These are phyloP conservation scores for Drosophila murphyi DNA, from an alignment of 1,140 invertebrate species.

Conservation along the genomic window DNA sequence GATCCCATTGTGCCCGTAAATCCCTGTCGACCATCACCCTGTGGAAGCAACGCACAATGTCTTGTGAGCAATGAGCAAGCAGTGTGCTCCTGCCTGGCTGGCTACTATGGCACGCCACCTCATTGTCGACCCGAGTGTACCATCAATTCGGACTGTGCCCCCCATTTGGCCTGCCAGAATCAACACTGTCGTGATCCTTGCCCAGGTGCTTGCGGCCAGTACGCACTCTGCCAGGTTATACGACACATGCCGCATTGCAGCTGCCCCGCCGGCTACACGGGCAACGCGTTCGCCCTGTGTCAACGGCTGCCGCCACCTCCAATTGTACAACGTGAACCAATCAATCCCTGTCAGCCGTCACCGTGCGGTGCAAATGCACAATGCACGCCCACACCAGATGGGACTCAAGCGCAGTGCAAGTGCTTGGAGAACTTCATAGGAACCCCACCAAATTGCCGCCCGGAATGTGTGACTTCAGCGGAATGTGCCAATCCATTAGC, in stretches of 20 bases:
- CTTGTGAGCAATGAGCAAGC: conserved; percentile 86
- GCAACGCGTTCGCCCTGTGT: conserved; percentile 89
- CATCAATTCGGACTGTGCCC: conserved; percentile 88
- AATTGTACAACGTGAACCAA: conserved; percentile 55
- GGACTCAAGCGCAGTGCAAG: conserved; percentile 91
- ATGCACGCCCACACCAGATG: conserved; percentile 87
- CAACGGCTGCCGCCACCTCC: conserved; percentile 70
- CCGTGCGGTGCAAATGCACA: conserved; percentile 91
- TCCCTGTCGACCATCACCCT: conserved; percentile 91
- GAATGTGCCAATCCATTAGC: conserved; percentile 89
- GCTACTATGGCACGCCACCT: conserved; percentile 87
- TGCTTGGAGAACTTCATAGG: conserved; percentile 90
- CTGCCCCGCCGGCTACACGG: conserved; percentile 90
- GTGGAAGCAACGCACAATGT: conserved; percentile 89
- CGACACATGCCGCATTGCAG: conserved; percentile 93
- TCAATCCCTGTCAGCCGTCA: conserved; percentile 88
- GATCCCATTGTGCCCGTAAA: conserved; percentile 61
- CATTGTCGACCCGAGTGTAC: conserved; percentile 88
- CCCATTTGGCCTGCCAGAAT: conserved; percentile 88
- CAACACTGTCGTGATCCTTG: conserved; percentile 89
- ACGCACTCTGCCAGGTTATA: conserved; percentile 91
- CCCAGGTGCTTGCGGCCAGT: conserved; percentile 88
- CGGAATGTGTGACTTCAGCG: conserved; percentile 88
- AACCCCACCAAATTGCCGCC: conserved; percentile 90
- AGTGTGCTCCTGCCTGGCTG: conserved; percentile 88